These are phyloP conservation scores for Cervus canadensis DNA, from an alignment of 2,113 vertebrate species.

Conservation along the genomic window DNA sequence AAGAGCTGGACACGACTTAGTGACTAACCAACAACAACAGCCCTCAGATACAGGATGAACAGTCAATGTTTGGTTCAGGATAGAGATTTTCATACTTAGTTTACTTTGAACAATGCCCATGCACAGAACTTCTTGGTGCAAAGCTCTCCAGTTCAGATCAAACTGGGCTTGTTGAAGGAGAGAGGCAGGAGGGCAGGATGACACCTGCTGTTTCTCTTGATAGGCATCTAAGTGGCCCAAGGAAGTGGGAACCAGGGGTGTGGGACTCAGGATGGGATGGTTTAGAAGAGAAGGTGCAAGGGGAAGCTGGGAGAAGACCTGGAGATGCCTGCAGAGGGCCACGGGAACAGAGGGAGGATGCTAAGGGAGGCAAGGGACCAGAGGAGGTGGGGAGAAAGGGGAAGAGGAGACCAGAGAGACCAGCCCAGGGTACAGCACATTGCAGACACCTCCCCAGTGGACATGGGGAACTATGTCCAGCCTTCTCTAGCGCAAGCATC, in stretches of 20 bases:
- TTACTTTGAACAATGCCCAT: background rate
- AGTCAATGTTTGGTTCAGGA: background rate
- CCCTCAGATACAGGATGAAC: background rate
- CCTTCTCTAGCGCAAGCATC: background rate
- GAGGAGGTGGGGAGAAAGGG: background rate
- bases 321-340: background rate
- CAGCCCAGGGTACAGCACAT: accelerated
- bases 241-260: accelerated
- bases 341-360: background rate
- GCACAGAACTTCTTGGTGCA: accelerated
- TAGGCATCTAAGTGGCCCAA: background rate
- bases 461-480: background rate
- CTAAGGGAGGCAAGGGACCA: background rate
- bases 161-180: background rate
- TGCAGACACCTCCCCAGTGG: background rate
- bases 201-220: background rate
- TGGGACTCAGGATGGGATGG: too few relatives aligned
- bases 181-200: accelerated
- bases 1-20: background rate
- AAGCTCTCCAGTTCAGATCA: background rate
- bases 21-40: background rate
- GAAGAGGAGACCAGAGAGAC: too few relatives aligned
- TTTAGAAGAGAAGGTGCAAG: background rate
- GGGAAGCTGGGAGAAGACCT: background rate
- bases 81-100: background rate